Base-by-base conservation (phyloP, 2,888 invertebrate species). In the Erynnis tages region DNA sequence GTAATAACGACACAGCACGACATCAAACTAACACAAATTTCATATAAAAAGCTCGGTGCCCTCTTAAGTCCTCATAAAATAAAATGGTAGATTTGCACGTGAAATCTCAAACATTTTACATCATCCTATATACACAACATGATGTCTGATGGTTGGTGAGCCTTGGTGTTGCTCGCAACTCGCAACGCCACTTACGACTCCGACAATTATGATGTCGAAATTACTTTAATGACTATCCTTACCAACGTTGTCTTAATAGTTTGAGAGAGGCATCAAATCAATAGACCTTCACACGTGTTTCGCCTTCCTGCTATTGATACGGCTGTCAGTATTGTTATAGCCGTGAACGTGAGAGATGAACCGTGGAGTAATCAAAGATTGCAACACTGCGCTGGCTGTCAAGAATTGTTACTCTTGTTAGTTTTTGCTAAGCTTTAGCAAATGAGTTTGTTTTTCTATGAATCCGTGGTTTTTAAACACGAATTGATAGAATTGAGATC, bases 171-270 rank as follows among this genome's bases (percentile, higher is more conserved):
- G n/a, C n/a, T n/a, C n/a, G n/a, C n/a, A n/a, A n/a, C n/a, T n/a
- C 16, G 34, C 37, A 11, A 19, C 23, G 13, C 30, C 21, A 32
- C 5, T 30, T 34, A 17, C 8, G n/a, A 23, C 21, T 13, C n/a
- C n/a, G n/a, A n/a, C 14, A 45, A 35, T 34, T 49, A 34, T 3
- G 69, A 66, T 71, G 62, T 77, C 63, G 74, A 73, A 76, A 79
- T 69, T 13, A 17, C 17, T 35, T n/a, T 11, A 67, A 67, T 73
- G 73, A 69, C 68, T 40, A 67, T 72, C 77, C 76, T 79, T 76
- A 74, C 65, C 49, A 41, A 60, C 55, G 58, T 58, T 35, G 40
- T 60, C 53, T 65, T 57, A 57, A 58, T 53, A 59, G 56, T 55
- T 56, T 40, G 58, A 38, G 54, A 58, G 55, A 59, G 44, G 55